phyloP scores from a whole-genome alignment of 2,797 vertebrate species.

The Rousettus madagascariensis region DNA sequence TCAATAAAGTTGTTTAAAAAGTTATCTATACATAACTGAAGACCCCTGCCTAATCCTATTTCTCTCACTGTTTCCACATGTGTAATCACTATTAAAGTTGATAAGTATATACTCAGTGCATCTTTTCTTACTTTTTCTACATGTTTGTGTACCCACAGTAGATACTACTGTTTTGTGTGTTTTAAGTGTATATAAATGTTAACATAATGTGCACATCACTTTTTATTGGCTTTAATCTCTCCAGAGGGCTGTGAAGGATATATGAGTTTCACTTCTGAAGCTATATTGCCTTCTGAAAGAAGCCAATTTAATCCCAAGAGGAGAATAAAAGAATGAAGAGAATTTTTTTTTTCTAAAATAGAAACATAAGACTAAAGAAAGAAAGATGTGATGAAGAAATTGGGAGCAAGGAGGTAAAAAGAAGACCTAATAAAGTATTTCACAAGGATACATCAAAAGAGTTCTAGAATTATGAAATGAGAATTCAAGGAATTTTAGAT shows the following conservation, averaged over 20 bases:
- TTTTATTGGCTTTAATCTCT: slow-evolving; percentile 25
- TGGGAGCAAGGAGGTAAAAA: neutral
- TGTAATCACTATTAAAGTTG: neutral
- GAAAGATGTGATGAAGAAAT: neutral
- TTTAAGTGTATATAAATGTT: neutral
- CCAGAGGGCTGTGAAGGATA: slow-evolving; percentile 35
- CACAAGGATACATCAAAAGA: slow-evolving; percentile 25
- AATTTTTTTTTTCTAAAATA: neutral
- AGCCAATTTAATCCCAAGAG: neutral
- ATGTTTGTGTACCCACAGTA: neutral
- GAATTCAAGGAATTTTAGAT: slow-evolving; percentile 56
- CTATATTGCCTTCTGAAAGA: neutral
- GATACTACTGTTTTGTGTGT: neutral
- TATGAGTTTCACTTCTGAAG: neutral
- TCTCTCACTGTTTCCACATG: neutral
- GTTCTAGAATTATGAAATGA: slow-evolving; percentile 39
- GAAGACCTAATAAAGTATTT: neutral
- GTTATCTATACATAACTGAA: neutral
- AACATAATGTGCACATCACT: neutral
- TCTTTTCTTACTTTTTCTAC: neutral
- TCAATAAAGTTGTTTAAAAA: neutral
- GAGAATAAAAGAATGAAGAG: neutral
- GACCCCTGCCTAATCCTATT: neutral
- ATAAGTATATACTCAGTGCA: neutral
- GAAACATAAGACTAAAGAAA: neutral